phyloP scores from a whole-genome alignment of 2,797 vertebrate species.

The Peromyscus eremicus region DNA sequence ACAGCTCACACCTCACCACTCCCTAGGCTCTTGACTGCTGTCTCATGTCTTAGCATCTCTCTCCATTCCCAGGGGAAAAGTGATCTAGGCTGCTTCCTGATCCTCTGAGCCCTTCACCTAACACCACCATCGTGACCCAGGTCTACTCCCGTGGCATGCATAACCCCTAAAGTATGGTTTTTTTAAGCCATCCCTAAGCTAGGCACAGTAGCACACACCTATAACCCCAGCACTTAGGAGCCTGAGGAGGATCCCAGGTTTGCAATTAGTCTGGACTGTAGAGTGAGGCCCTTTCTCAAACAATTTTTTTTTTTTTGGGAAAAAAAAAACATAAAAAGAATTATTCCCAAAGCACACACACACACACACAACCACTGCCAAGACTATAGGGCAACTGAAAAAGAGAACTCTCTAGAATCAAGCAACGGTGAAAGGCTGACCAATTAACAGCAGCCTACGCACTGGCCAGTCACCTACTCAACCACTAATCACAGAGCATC shows the following conservation, averaged over 20 bases:
- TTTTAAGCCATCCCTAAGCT: background rate
- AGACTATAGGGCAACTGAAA: background rate
- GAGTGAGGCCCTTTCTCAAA: background rate
- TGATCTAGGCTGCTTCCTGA: background rate
- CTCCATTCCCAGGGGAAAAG: background rate
- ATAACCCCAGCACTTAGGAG: background rate
- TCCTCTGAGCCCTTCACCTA: background rate
- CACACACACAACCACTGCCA: background rate
- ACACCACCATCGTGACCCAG: background rate
- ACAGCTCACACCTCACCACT: background rate
- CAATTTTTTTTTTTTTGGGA: background rate
- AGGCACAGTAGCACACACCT: background rate
- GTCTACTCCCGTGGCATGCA: background rate
- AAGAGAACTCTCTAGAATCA: background rate
- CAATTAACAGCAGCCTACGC: accelerated
- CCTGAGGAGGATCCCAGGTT: background rate
- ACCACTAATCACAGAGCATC: background rate
- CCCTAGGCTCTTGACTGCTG: background rate
- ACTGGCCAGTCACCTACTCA: background rate
- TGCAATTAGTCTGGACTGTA: background rate
- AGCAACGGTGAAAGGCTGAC: background rate
- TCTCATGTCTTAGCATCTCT: background rate
- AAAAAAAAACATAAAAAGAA: background rate
- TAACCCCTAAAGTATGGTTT: background rate
- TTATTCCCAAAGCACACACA: too few species aligned